A percentile compares a stretch with the other conserved stretches of the same genome.
These are phyloP conservation scores for Morpho helenor DNA, from an alignment of 2,888 invertebrate species.

Conservation along the genomic window DNA sequence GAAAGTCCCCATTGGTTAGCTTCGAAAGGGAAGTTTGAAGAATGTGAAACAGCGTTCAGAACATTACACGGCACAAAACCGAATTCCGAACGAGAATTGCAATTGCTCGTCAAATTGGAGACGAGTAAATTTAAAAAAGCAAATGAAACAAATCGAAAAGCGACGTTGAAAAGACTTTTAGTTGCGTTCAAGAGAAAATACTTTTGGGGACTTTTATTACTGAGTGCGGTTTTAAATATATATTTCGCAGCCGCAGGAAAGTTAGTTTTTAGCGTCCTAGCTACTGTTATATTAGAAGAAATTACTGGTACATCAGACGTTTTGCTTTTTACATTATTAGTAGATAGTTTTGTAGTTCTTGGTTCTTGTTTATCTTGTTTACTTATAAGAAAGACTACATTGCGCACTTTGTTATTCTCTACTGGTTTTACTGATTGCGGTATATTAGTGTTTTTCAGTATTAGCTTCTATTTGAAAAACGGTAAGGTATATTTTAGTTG, in stretches of 20 bases:
- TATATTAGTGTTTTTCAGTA: no score
- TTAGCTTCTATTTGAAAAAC: no score
- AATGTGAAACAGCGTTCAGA: conserved; percentile 22
- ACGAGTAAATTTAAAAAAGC: conserved; percentile 16
- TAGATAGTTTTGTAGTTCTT: no score
- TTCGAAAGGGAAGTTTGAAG: conserved; percentile 26
- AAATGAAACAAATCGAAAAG: background rate
- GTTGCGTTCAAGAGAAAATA: conserved; percentile 20
- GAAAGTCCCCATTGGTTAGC: conserved; percentile 32
- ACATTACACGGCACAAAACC: conserved; percentile 18
- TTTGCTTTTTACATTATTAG: background rate
- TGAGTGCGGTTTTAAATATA: conserved; percentile 16
- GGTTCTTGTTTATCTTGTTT: no score
- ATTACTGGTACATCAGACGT: no score
- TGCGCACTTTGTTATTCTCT: no score
- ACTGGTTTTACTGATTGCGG: no score
- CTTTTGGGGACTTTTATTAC: conserved; percentile 20
- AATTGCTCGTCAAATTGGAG: conserved; percentile 26
- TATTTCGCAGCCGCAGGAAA: conserved; percentile 26
- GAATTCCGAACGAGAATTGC: conserved; percentile 18
- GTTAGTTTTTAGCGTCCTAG: conserved; percentile 21
- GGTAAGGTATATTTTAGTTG: conserved; percentile 6
- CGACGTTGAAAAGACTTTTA: conserved; percentile 7
- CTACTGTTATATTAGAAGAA: no score
- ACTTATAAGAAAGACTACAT: no score